Percentiles rank a stretch among this genome's conserved stretches.
Evolutionary conservation across 2,113 vertebrate genomes (phyloP).

Genomic region (Trogon melanurus): DNA sequence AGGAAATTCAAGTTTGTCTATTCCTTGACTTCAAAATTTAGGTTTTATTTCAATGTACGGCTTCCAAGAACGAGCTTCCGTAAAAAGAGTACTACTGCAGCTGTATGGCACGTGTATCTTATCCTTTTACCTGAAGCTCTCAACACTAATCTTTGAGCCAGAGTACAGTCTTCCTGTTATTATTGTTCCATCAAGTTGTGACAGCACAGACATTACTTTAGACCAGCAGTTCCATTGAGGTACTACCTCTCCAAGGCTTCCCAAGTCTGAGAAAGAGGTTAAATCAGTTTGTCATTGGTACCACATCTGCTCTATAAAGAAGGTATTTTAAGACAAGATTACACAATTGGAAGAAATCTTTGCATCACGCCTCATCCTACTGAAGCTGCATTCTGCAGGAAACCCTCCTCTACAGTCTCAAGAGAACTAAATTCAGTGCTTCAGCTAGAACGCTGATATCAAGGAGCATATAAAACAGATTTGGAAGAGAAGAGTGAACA

Average conservation of each 20-base stretch:
- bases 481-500: background rate
- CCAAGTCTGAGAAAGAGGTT: background rate
- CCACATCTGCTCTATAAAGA: background rate
- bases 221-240: background rate
- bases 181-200: background rate
- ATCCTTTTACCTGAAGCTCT: background rate
- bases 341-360: background rate
- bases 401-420: background rate
- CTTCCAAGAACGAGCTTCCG: background rate
- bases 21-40: background rate
- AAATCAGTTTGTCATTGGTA: background rate
- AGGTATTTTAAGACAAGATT: slow-evolving; percentile 13
- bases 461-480: background rate
- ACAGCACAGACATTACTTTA: background rate
- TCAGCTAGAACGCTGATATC: background rate
- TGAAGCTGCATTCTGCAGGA: background rate
- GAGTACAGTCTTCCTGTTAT: background rate
- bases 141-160: background rate
- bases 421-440: background rate
- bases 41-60: background rate
- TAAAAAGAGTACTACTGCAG: background rate
- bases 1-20: background rate
- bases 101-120: background rate
- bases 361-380: background rate
- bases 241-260: background rate